Conservation (phyloP, 2,888 invertebrate genomes). For the Thumatha senex region DNA sequence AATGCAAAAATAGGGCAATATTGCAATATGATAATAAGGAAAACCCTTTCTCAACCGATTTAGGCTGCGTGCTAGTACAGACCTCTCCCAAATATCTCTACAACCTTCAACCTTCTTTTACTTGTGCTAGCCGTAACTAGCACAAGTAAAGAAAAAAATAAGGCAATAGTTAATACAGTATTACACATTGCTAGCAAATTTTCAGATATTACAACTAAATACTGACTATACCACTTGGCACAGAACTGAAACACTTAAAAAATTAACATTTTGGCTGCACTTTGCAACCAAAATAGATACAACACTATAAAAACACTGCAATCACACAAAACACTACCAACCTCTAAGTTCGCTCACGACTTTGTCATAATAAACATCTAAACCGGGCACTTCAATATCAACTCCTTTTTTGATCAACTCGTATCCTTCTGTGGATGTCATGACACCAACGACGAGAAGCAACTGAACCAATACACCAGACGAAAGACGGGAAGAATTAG, state of each 20-base stretch:
- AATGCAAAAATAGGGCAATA: no score
- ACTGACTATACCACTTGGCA: not conserved
- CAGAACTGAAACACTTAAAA: not conserved
- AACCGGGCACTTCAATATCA: slow-evolving; percentile 78
- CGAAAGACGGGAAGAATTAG: slow-evolving; percentile 75
- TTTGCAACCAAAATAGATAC: slow-evolving; percentile 11
- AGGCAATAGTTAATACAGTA: no score
- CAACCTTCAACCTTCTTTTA: no score
- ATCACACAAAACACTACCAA: slow-evolving; percentile 54
- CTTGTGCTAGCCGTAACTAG: no score
- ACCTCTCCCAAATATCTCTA: no score
- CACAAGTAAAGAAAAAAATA: no score
- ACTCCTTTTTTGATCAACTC: slow-evolving; percentile 78
- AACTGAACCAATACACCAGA: slow-evolving; percentile 54
- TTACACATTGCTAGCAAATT: not conserved
- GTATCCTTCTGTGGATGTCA: slow-evolving; percentile 80
- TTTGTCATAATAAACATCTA: slow-evolving; percentile 84
- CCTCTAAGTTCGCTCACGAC: slow-evolving; percentile 84
- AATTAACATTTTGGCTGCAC: not conserved
- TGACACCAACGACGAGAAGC: slow-evolving; percentile 61
- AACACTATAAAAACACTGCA: slow-evolving; percentile 24
- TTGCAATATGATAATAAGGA: no score
- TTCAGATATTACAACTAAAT: not conserved
- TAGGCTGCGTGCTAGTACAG: no score
- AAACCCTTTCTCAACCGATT: no score